Conservation (phyloP, 2,797 vertebrate genomes). For the Spondyliosoma cantharus region DNA sequence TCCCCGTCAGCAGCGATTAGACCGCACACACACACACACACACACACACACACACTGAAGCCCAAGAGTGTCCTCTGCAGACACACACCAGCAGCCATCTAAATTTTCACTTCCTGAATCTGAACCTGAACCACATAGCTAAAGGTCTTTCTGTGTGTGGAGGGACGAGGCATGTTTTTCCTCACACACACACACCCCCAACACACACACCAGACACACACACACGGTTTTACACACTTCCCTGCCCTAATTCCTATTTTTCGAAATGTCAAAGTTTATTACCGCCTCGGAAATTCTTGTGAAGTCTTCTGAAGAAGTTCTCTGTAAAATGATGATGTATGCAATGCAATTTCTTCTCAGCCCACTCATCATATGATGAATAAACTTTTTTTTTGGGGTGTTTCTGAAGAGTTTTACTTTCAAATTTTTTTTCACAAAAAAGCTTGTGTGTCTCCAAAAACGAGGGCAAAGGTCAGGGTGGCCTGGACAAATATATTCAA, state of each 20-base stretch:
- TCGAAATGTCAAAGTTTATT: constrained; percentile 73
- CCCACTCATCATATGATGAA: constrained; percentile 58
- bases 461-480: neutral
- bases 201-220: constrained; percentile 39
- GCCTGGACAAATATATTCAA: neutral
- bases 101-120: constrained; percentile 84
- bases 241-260: constrained; percentile 66
- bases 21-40: constrained; percentile 43
- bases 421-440: neutral
- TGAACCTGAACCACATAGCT: constrained; percentile 77
- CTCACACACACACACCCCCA: constrained; percentile 31
- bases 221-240: constrained; percentile 57
- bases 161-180: constrained; percentile 14
- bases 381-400: constrained; percentile 44
- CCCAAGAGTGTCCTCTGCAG: constrained; percentile 41
- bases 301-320: constrained; percentile 63
- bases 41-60: constrained; percentile 36
- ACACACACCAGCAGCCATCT: constrained; percentile 60
- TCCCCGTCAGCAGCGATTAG: constrained; percentile 68
- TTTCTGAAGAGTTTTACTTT: constrained; percentile 29
- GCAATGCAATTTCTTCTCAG: constrained; percentile 46
- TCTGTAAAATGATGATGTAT: constrained; percentile 67
- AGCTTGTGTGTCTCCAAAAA: neutral
- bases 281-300: constrained; percentile 64
- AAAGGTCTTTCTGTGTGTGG: constrained; percentile 57